Evolutionary conservation across 2,888 invertebrate species (phyloP), one percentile per base, ranked within the genome.

Genomic region (Morinoia aosen): DNA sequence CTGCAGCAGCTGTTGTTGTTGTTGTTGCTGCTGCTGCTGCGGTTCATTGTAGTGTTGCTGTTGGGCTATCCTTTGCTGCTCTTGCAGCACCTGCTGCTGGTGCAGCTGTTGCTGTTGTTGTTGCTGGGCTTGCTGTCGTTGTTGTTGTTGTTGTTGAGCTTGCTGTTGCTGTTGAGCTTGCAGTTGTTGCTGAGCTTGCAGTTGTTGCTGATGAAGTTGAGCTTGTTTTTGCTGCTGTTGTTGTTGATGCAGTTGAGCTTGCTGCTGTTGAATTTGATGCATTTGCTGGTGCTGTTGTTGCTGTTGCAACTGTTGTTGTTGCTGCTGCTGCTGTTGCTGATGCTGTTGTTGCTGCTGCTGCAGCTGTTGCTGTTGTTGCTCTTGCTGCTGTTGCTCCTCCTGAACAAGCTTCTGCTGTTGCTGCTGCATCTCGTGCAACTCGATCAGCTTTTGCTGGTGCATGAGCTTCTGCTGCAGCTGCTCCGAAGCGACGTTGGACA

Each of bases 11-110:
- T 33, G n/a, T 14, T 40, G 39, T n/a, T 40, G 94, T 39, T 64
- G 94, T 25, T 61, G 94, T 61, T 94, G 64, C n/a, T 61, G 61
- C 96, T 97, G 95, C n/a, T n/a, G n/a, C n/a, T n/a, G n/a, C n/a
- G n/a, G n/a, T n/a, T n/a, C n/a, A 61, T 91, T 48, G 97, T 97
- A 11, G 61, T 98, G 98, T 97, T 98, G 98, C 5, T 96, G 96
- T 88, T 96, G 97, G 40, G 76, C 94, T 96, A 97, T 91, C 91
- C 91, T 58, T 40, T 95, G 64, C 91, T 95, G 95, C 61, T 96
- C 96, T 48, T 96, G 96, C n/a, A 96, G 96, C 96, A 97, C 93
- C 94, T 95, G 88, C 97, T 97, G 98, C 0, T 98, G 97, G 91
- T 98, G 97, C 94, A 98, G 97, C 96, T 98, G 98, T 93, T 97